Percentiles rank a stretch among this genome's conserved stretches.
phyloP scores from a whole-genome alignment of 1,140 invertebrate species.

The Zaprionus nigranus region DNA sequence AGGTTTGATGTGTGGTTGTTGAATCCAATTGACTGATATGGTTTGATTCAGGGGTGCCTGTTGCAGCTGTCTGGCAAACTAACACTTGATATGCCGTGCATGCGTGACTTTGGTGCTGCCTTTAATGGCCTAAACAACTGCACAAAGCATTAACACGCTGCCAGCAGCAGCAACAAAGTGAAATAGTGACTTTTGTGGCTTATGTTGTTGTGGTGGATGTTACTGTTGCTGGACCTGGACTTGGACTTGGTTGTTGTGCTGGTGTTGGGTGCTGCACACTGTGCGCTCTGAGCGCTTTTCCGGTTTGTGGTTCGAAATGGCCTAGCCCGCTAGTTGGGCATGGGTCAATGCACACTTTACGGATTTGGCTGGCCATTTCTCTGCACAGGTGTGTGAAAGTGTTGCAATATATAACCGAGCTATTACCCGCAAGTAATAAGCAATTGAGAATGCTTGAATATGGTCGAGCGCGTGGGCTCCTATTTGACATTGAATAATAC shows the following conservation, averaged over 20 bases:
- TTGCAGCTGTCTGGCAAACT: not conserved
- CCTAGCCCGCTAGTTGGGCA: constrained; percentile 33
- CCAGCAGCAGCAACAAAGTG: constrained; percentile 13
- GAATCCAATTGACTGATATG: not conserved
- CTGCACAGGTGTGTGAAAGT: constrained; percentile 71
- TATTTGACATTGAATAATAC: constrained; percentile 78
- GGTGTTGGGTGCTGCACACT: constrained; percentile 13
- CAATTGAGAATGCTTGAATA: constrained; percentile 35
- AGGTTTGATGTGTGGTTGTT: not conserved
- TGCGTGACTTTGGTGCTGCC: constrained; percentile 59
- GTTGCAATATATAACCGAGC: constrained; percentile 55
- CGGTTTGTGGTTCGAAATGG: constrained; percentile 46
- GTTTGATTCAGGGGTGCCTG: constrained; percentile 15
- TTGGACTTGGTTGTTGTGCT: constrained; percentile 10
- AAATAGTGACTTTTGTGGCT: constrained; percentile 39
- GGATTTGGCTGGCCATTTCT: constrained; percentile 75
- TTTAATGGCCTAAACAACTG: constrained; percentile 64
- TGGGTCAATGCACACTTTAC: constrained; percentile 80
- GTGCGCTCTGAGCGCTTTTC: constrained; percentile 51
- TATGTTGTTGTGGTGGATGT: constrained; percentile 18
- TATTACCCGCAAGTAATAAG: constrained; percentile 45
- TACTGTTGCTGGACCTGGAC: constrained; percentile 11
- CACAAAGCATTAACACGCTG: constrained; percentile 30
- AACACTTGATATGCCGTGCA: constrained; percentile 39
- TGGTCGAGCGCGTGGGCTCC: constrained; percentile 22